phyloP scores from a whole-genome alignment of 2,113 vertebrate species.

The Entelurus aequoreus region DNA sequence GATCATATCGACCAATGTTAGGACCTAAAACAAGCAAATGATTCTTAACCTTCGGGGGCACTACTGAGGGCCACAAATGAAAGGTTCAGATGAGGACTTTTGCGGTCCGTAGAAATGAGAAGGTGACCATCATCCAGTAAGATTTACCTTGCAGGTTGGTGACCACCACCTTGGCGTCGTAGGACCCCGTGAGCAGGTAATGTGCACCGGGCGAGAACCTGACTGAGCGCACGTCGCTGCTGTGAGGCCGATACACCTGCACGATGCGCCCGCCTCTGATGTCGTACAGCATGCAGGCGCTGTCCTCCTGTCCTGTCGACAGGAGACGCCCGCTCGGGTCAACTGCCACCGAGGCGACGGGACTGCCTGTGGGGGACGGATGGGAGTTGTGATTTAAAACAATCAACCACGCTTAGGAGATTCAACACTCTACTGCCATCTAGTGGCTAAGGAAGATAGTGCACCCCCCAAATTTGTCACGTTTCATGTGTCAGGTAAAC shows the following conservation, averaged over 20 bases:
- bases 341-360: conserved; percentile 95
- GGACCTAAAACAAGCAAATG: too few relatives aligned
- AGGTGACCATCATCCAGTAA: too few relatives aligned
- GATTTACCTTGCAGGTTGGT: conserved; percentile 92
- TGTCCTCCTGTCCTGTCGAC: conserved; percentile 95
- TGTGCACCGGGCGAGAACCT: conserved; percentile 95
- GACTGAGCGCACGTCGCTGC: conserved; percentile 90
- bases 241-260: conserved; percentile 90
- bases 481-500: too few relatives aligned
- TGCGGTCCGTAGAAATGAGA: too few relatives aligned
- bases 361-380: conserved; percentile 77
- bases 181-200: conserved; percentile 95
- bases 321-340: conserved; percentile 93
- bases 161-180: conserved; percentile 92
- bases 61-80: too few relatives aligned
- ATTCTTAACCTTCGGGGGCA: too few relatives aligned
- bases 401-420: too few relatives aligned
- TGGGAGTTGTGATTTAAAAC: neutral
- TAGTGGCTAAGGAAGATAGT: too few relatives aligned
- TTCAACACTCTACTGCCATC: too few relatives aligned
- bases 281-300: conserved; percentile 96
- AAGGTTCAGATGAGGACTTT: too few relatives aligned
- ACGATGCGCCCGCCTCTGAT: conserved; percentile 94
- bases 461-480: too few relatives aligned
- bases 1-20: too few relatives aligned